Conservation (phyloP, 1,140 invertebrate genomes). For the Nomia melanderi region DNA sequence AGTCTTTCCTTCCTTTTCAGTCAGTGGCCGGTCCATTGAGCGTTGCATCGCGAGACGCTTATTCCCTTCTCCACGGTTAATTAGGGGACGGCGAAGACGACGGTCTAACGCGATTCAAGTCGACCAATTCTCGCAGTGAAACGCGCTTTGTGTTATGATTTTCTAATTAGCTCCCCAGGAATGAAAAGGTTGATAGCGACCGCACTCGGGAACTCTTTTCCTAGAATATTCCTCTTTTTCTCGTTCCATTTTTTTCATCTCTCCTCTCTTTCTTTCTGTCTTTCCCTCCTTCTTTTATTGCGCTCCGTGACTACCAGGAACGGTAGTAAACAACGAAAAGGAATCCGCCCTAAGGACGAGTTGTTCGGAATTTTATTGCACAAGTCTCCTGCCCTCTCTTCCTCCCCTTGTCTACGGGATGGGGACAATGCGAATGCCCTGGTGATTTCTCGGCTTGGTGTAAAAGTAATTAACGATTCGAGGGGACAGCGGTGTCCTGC, state of each 20-base stretch:
- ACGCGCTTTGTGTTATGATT: not conserved
- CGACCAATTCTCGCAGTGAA: slow-evolving; percentile 13
- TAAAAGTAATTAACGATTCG: not conserved
- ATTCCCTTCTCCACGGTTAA: slow-evolving; percentile 11
- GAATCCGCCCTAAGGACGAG: not conserved
- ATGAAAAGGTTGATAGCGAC: not conserved
- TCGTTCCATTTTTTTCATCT: no score
- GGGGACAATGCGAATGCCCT: not conserved
- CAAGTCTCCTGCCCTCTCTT: not conserved
- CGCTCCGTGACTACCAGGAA: not conserved
- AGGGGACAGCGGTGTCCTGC: no score
- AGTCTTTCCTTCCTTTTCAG: no score
- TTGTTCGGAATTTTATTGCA: not conserved
- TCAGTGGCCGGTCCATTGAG: no score
- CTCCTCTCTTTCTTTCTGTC: not conserved
- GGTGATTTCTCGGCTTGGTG: not conserved
- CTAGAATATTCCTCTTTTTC: not conserved
- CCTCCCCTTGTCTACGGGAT: not conserved
- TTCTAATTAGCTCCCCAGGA: slow-evolving; percentile 4
- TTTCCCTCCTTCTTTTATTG: not conserved
- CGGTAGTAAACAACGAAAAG: not conserved
- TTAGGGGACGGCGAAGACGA: slow-evolving; percentile 5
- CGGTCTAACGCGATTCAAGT: not conserved
- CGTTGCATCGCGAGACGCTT: not conserved
- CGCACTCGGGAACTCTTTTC: not conserved